Base-by-base conservation (phyloP, 2,797 vertebrate genomes). In the Arremon aurantiirostris region DNA sequence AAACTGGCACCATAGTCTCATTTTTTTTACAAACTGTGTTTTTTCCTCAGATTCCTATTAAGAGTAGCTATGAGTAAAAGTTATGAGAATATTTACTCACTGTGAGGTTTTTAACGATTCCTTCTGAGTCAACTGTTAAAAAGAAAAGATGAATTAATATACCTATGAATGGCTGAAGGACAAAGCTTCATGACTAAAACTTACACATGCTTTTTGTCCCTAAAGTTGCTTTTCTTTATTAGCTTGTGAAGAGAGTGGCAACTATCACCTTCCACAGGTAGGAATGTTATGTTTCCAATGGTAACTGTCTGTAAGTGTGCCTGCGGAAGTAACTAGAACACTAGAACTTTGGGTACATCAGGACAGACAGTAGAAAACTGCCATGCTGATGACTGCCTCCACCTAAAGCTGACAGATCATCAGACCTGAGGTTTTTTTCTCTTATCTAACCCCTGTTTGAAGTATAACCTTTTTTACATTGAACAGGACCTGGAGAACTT, bases 41-140 rank as follows among this genome's bases (percentile, higher is more conserved):
- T 93, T 70, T 55, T 42, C 17, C 71, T 76, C 61, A 56, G 57
- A 65, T 69, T 72, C 37, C 11, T 46, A 42, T 70, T 87, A 72
- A 73, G 24, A 63, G 30, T 32, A 86, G 18, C 46, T 60, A 52
- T 20, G 28, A 89, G 39, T 28, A 89, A 81, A 91, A 76, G 42
- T 22, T 32, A 81, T 21, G 19, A 79, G 80, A 69, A 69, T 65
- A 73, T 85, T 89, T 97, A 98, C 99, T 99, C 98, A 99, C 99
- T 95, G 99, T 99, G 97, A 99, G 98, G 88, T 99, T 99, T 97
- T 98, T 98, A 94, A 99, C 97, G 89, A 99, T 98, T 94, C 98
- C 98, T 96, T 98, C 98, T 82, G 99, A 99, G 98, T 99, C 98
- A 97, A 99, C 99, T 99, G 98, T 98, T 94, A 91, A 95, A 97